Conservation (phyloP, 2,113 vertebrate species). For the Vombatus ursinus region DNA sequence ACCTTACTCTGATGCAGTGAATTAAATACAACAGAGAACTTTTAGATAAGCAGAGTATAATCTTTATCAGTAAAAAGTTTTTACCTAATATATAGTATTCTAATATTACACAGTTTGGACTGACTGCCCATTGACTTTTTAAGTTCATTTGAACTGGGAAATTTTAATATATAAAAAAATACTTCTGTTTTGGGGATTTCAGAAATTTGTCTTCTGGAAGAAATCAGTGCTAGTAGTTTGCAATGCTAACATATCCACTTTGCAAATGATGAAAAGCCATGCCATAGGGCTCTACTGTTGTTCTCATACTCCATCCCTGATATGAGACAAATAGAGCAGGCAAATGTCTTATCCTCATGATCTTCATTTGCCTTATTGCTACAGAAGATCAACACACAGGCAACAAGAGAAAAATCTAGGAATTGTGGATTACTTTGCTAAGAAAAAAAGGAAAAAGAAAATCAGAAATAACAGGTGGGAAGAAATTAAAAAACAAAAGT, state of each 20-base stretch:
- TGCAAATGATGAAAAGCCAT: not conserved
- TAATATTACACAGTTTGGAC: not conserved
- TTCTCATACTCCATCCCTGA: not conserved
- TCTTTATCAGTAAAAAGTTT: not conserved
- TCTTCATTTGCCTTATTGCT: not conserved
- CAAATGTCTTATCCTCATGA: not conserved
- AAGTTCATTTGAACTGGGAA: not conserved
- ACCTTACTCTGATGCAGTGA: not conserved
- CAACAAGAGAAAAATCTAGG: conserved; percentile 9
- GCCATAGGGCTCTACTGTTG: not conserved
- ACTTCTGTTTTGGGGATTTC: not conserved
- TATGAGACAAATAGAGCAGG: not conserved
- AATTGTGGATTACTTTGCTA: not conserved
- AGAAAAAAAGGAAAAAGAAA: not conserved
- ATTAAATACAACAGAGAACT: not conserved
- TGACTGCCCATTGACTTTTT: conserved; percentile 7
- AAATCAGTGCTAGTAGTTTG: not conserved
- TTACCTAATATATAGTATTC: not conserved
- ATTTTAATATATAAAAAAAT: not conserved
- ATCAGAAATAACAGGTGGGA: conserved; percentile 2
- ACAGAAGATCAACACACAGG: not conserved
- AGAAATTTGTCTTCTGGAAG: conserved; percentile 40
- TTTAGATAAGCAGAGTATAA: not conserved
- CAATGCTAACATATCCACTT: not conserved
- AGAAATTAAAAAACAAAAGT: not conserved